These are phyloP conservation scores for Gibbula magus DNA, from an alignment of 2,888 invertebrate species.

Conservation along the genomic window DNA sequence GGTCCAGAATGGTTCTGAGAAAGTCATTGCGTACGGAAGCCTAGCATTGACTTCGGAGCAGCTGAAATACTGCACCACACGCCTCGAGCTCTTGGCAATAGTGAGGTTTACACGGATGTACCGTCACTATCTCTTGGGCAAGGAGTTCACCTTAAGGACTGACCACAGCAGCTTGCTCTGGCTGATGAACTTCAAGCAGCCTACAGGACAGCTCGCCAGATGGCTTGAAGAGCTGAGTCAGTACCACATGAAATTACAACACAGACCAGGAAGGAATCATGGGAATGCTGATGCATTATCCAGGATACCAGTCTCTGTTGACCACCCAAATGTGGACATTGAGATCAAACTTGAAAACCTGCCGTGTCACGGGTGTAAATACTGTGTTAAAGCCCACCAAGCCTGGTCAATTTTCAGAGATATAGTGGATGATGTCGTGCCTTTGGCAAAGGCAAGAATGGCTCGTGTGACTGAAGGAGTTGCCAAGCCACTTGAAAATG, in stretches of 20 bases:
- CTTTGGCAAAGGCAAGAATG: too few species aligned
- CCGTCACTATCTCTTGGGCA: slow-evolving; percentile 32
- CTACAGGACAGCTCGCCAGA: slow-evolving; percentile 24
- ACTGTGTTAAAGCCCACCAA: neutral
- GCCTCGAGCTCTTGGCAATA: slow-evolving; percentile 25
- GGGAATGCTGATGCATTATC: slow-evolving; percentile 31
- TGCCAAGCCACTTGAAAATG: too few species aligned
- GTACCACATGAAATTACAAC: slow-evolving; percentile 30
- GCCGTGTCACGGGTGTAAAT: slow-evolving; percentile 6
- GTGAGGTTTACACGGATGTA: slow-evolving; percentile 14
- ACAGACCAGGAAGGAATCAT: slow-evolving; percentile 23
- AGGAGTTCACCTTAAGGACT: slow-evolving; percentile 28
- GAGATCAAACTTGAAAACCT: neutral
- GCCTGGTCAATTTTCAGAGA: neutral
- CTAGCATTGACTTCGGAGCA: slow-evolving; percentile 32
- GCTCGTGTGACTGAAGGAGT: too few species aligned
- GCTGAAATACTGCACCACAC: slow-evolving; percentile 31
- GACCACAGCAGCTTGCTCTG: slow-evolving; percentile 35
- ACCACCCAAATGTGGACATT: neutral
- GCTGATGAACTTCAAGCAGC: slow-evolving; percentile 23
- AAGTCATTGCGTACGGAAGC: slow-evolving; percentile 35
- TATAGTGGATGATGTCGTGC: too few species aligned
- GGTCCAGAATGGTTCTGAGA: slow-evolving; percentile 28
- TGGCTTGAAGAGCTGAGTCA: slow-evolving; percentile 23
- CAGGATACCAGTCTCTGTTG: neutral